phyloP scores from a whole-genome alignment of 2,113 vertebrate species.

The Mesocricetus auratus region DNA sequence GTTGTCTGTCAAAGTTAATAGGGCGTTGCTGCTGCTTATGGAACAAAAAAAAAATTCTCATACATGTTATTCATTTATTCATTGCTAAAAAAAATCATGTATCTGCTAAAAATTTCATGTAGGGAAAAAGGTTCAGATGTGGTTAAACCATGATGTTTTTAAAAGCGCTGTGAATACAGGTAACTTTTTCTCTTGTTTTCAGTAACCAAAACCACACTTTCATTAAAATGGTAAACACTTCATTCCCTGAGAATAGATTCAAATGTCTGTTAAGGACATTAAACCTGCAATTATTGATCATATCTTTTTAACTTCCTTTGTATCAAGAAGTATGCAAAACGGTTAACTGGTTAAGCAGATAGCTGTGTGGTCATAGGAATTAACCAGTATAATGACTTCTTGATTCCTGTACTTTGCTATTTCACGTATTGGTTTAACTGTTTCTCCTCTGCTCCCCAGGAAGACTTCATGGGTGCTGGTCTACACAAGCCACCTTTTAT shows the following conservation, averaged over 20 bases:
- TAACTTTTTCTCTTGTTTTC: slow-evolving; percentile 53
- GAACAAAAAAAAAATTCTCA: slow-evolving; percentile 68
- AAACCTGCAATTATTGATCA: not conserved
- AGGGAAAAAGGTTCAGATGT: slow-evolving; percentile 75
- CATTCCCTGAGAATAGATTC: slow-evolving; percentile 47
- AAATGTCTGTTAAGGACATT: slow-evolving; percentile 41
- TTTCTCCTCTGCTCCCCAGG: slow-evolving; percentile 16
- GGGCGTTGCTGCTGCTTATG: slow-evolving; percentile 86
- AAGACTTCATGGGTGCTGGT: not conserved
- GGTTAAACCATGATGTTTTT: slow-evolving; percentile 73
- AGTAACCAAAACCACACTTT: slow-evolving; percentile 55
- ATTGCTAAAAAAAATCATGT: slow-evolving; percentile 86
- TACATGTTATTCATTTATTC: slow-evolving; percentile 89
- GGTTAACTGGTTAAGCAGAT: slow-evolving; percentile 49
- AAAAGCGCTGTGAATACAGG: slow-evolving; percentile 67
- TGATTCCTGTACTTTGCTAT: slow-evolving; percentile 52
- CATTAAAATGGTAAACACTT: slow-evolving; percentile 39
- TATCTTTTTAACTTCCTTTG: slow-evolving; percentile 66
- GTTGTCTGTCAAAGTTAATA: slow-evolving; percentile 92
- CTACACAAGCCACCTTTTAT: not conserved
- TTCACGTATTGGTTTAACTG: slow-evolving; percentile 33
- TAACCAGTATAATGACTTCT: slow-evolving; percentile 76
- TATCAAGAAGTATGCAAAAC: slow-evolving; percentile 64
- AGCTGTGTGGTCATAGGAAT: slow-evolving; percentile 7
- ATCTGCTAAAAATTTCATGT: slow-evolving; percentile 88